Base-by-base conservation (phyloP, 2,888 invertebrate genomes). In the Idaea dimidiata region DNA sequence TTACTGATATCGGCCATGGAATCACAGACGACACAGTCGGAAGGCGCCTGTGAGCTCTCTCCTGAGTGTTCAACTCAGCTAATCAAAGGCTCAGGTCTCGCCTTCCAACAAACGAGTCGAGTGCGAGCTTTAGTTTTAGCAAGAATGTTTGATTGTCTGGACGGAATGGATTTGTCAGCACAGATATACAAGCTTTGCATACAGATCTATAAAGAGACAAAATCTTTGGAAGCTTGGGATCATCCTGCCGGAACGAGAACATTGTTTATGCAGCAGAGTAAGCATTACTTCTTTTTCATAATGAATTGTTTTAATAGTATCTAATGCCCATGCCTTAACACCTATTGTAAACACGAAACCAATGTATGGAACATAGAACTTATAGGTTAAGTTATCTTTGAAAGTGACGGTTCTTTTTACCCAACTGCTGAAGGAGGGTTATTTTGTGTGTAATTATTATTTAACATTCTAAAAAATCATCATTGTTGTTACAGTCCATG, bases 251-350 rank as follows among this genome's bases (percentile, higher is more conserved):
- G 92, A 18, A 90, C 91, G 6, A 84, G 72, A 59, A 91, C 92
- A 1, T 70, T 92, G 56, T 91, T 89, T 74, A 87, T 92, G 87
- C 91, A 91, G 72, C 91, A 92, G 79, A 86, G 92, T 92, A 78
- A 73, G 85, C 43, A 55, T 54, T 57, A 54, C 17, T 17, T n/a
- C 14, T 60, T 59, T 54, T 58, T 43, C 33, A 59, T 53, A 18
- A 53, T 17, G n/a, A n/a, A 58, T 33, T 59, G 32, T 16, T 55
- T n/a, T 55, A 8, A 16, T 17, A 24, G 24, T 33, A 33, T 10
- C 33, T 33, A 10, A 33, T 33, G 14, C 33, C 33, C 7, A 33
- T 1, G 5, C 7, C 33, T 33, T n/a, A n/a, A n/a, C n/a, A 24
- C 24, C 24, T 24, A 24, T 24, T 24, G 24, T 24, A 24, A 24